A percentile compares a stretch with the other conserved stretches of the same genome.
phyloP scores from a whole-genome alignment of 2,797 vertebrate species.

The Oreochromis grahami region DNA sequence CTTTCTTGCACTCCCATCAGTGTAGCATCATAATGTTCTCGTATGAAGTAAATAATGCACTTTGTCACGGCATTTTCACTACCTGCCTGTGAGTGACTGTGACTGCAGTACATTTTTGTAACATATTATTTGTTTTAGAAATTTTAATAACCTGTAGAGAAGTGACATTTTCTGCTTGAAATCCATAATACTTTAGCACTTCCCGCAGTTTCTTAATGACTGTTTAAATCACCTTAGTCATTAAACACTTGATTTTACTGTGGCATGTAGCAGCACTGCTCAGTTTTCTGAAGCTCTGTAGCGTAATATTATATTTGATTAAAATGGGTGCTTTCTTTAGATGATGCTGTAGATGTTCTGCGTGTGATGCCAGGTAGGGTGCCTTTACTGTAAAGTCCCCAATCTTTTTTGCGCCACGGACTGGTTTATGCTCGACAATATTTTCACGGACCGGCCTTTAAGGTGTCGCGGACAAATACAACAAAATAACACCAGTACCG shows the following conservation, averaged over 20 bases:
- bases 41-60: constrained; percentile 43
- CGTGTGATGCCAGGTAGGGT: background rate
- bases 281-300: background rate
- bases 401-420: background rate
- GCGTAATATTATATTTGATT: background rate
- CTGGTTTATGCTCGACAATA: background rate
- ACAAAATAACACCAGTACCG: background rate
- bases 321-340: background rate
- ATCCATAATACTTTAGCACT: background rate
- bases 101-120: background rate
- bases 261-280: background rate
- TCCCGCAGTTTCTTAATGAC: background rate
- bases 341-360: background rate
- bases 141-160: background rate
- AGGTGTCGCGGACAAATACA: background rate
- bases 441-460: background rate
- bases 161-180: background rate
- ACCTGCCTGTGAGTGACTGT: constrained; percentile 17
- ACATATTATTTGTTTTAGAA: background rate
- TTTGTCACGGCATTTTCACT: constrained; percentile 30
- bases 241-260: background rate
- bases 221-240: background rate
- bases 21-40: constrained; percentile 36
- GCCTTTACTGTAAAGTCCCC: background rate
- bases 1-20: constrained; percentile 43